Base-by-base conservation (phyloP, 2,888 invertebrate genomes). In the Azorinus chamasolen region DNA sequence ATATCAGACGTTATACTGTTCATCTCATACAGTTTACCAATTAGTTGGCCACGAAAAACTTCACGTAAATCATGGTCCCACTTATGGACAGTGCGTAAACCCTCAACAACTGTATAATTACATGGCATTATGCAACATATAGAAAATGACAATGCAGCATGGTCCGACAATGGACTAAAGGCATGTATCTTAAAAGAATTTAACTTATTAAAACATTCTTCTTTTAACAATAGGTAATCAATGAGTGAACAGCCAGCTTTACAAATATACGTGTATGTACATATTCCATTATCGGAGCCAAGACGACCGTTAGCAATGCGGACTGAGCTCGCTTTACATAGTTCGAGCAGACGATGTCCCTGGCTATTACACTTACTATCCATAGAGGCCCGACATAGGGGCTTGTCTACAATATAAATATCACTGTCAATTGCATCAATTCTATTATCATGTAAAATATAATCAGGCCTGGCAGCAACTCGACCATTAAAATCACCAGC, bases 401-500 rank as follows among this genome's bases (percentile, higher is more conserved):
- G 20, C 6, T 5, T 4, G 14, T 45, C 20, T 8, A 14, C 14
- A 45, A 45, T 16, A 45, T 45, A 45, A 8, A 5, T 8, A 45
- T 45, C n/a, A 20, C 4, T 8, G 14, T 45, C 45, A 45, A 16
- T 18, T 18, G 3, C 6, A 20, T 45, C 45, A 45, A 18, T 45
- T 8, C 5, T 20, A 5, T 14, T 18, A 45, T 45, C 45, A 45
- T 8, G 5, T 5, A 8, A 8, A 45, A 45, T 45, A 45, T 8
- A 45, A 14, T 45, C 45, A 45, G 4, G 4, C 14, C 20, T 45
- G 4, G 3, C 6, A 51, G 63, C 75, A 41, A 69, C 51, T 20
- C 65, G 59, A 22, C 43, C 24, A 57, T 71, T 71, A 39, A 71
- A 50, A 57, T 76, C 76, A 59, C 76, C 76, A 5, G 32, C 18